Base-by-base conservation (phyloP, 2,888 invertebrate genomes). In the Euplexia lucipara region DNA sequence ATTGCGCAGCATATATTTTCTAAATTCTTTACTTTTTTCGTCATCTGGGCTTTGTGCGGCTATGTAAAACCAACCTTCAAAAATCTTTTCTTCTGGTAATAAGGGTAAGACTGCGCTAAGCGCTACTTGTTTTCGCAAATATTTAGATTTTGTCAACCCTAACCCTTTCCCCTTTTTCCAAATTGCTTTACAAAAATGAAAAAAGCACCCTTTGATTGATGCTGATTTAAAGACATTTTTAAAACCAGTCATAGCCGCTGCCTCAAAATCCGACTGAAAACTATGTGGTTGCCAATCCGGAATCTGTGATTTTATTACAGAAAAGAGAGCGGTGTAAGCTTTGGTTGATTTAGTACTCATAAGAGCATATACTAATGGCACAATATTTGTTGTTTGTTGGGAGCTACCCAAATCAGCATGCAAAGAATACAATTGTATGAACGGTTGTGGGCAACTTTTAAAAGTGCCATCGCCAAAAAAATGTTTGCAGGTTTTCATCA, bases 201-300 rank as follows among this genome's bases (percentile, higher is more conserved):
- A n/a, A n/a, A n/a, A n/a, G n/a, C n/a, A n/a, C n/a, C n/a, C n/a
- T n/a, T n/a, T n/a, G n/a, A n/a, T n/a, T n/a, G n/a, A n/a, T n/a
- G n/a, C n/a, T n/a, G n/a, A n/a, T n/a, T n/a, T n/a, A n/a, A n/a
- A n/a, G n/a, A n/a, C n/a, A n/a, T n/a, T n/a, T n/a, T n/a, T n/a
- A n/a, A n/a, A n/a, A n/a, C 39, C 58, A 58, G 37, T 59, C 53
- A 59, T 59, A 59, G 59, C 59, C 53, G 52, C 59, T 51, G 53
- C 51, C 53, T 61, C 61, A 54, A 61, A 61, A 54, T 61, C 54
- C 61, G 61, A 54, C 54, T 54, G 44, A 61, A 61, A 61, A 54
- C 45, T 61, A 53, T 61, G 44, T 54, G 61, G 61, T 54, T 54
- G 45, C 61, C 61, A 61, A 54, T 61, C 54, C 54, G 61, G 61